A percentile compares a stretch with the other conserved stretches of the same genome.
Evolutionary conservation across 1,140 invertebrate species (phyloP).

Genomic region (Drosophila pruinosa): DNA sequence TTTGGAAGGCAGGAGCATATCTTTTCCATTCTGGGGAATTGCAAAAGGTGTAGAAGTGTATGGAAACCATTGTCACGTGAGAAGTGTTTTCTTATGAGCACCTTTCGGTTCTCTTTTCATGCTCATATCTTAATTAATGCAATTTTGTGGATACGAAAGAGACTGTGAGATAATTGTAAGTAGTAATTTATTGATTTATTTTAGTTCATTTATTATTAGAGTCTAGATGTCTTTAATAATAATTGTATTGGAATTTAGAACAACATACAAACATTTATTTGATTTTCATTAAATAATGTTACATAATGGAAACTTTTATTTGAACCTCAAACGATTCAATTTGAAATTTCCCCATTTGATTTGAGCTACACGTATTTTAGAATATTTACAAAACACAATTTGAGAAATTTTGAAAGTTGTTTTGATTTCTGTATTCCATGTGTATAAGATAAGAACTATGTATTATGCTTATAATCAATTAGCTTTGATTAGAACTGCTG

Average conservation of each 20-base stretch:
- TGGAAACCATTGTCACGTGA: constrained; percentile 7
- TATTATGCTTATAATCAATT: constrained; percentile 22
- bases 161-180: constrained; percentile 4
- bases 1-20: constrained; percentile 6
- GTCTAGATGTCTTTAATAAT: constrained; percentile 53
- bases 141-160: constrained; percentile 6
- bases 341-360: constrained; percentile 44
- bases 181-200: constrained; percentile 40
- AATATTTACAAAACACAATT: constrained; percentile 63
- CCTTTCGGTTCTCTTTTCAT: neutral
- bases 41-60: neutral
- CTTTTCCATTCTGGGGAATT: neutral
- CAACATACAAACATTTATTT: constrained; percentile 73
- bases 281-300: constrained; percentile 16
- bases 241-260: constrained; percentile 52
- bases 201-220: constrained; percentile 54
- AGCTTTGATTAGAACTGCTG: constrained; percentile 50
- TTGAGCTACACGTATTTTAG: constrained; percentile 52
- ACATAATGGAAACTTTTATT: constrained; percentile 42
- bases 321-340: constrained; percentile 35
- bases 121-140: neutral
- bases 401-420: constrained; percentile 5
- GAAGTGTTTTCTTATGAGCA: constrained; percentile 3
- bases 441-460: constrained; percentile 9
- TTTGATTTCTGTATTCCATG: constrained; percentile 27